These are phyloP conservation scores for Acromyrmex echinatior DNA, from an alignment of 1,140 invertebrate species.

Conservation along the genomic window DNA sequence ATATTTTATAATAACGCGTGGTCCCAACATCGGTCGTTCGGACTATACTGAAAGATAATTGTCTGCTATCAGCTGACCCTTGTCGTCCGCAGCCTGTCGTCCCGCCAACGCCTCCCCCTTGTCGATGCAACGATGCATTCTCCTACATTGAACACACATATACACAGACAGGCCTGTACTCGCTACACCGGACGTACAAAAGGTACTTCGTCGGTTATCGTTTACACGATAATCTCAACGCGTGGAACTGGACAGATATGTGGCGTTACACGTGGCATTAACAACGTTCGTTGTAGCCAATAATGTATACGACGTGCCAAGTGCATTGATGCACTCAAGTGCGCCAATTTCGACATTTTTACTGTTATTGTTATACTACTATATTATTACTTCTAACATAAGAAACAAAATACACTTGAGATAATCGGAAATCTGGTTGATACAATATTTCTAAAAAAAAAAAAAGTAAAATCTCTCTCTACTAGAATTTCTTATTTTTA, in stretches of 20 bases:
- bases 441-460: too few species aligned
- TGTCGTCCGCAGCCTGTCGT: constrained; percentile 64
- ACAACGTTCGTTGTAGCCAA: constrained; percentile 65
- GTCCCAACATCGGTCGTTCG: constrained; percentile 67
- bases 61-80: constrained; percentile 78
- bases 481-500: too few species aligned
- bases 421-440: too few species aligned
- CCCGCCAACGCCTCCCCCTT: constrained; percentile 48
- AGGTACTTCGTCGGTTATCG: constrained; percentile 70
- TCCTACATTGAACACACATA: constrained; percentile 39
- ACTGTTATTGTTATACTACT: background rate
- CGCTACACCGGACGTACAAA: constrained; percentile 64
- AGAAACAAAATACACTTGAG: background rate
- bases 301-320: constrained; percentile 50
- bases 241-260: constrained; percentile 72
- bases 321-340: constrained; percentile 21
- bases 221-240: constrained; percentile 70
- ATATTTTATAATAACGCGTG: constrained; percentile 70
- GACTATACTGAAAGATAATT: constrained; percentile 78
- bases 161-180: background rate
- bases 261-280: constrained; percentile 65
- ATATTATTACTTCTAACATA: background rate
- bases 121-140: constrained; percentile 64
- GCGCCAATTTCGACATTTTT: background rate
- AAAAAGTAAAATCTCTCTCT: too few species aligned